Evolutionary conservation across 2,113 vertebrate species (phyloP).

Genomic region (Epinephelus fuscoguttatus): DNA sequence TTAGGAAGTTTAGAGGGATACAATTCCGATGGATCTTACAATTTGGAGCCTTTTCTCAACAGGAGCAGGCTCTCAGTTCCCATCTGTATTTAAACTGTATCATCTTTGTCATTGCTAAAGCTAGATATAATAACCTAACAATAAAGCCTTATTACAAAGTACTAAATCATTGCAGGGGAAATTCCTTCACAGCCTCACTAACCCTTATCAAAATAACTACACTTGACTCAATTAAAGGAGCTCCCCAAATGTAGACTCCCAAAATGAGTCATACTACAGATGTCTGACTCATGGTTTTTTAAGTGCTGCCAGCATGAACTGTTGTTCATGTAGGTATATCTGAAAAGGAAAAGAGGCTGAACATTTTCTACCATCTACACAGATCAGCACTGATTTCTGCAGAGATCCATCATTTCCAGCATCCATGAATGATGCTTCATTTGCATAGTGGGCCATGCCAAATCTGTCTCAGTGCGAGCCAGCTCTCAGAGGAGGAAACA

Average conservation of each 20-base stretch:
- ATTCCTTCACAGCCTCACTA: too few relatives aligned
- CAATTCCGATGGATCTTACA: too few relatives aligned
- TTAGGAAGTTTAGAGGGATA: too few relatives aligned
- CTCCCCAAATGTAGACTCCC: not conserved
- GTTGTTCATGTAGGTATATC: not conserved
- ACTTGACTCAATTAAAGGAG: constrained; percentile 1
- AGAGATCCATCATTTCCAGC: constrained; percentile 56
- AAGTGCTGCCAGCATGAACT: not conserved
- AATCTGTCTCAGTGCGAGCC: constrained; percentile 46
- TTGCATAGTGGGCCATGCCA: constrained; percentile 66
- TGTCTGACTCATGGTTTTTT: not conserved
- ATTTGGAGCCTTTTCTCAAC: too few relatives aligned
- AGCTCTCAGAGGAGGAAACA: constrained; percentile 64
- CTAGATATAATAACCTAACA: too few relatives aligned
- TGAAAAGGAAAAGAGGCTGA: constrained; percentile 2
- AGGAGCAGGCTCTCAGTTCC: too few relatives aligned
- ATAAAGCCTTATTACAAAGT: too few relatives aligned
- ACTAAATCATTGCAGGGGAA: too few relatives aligned
- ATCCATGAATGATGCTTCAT: constrained; percentile 57
- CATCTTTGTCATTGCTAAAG: too few relatives aligned
- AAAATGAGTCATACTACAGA: not conserved
- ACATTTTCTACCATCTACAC: constrained; percentile 8
- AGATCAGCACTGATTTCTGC: constrained; percentile 54
- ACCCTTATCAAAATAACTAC: not conserved
- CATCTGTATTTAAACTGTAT: too few relatives aligned